A percentile compares a stretch with the other conserved stretches of the same genome.
Evolutionary conservation across 1,140 invertebrate species (phyloP).

Genomic region (Epicauta chinensis): DNA sequence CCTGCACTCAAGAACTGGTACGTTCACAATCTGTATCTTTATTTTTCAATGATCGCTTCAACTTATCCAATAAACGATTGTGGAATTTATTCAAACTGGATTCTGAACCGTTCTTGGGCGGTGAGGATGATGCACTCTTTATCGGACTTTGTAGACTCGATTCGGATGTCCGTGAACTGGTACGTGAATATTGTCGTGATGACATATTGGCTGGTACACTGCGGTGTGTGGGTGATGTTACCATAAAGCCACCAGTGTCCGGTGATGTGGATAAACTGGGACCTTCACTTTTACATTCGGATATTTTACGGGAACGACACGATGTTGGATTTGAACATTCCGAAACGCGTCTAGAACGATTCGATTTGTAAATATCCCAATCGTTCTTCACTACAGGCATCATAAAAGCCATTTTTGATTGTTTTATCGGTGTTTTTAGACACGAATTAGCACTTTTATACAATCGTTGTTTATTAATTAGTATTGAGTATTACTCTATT

Average conservation of each 20-base stretch:
- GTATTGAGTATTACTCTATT: constrained; percentile 1
- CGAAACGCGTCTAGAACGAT: constrained; percentile 63
- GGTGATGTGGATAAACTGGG: constrained; percentile 65
- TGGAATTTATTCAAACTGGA: constrained; percentile 77
- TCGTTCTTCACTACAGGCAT: constrained; percentile 90
- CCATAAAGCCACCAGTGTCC: constrained; percentile 57
- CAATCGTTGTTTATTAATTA: background rate
- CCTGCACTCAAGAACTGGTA: constrained; percentile 38
- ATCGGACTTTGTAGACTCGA: constrained; percentile 50
- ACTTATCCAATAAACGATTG: constrained; percentile 73
- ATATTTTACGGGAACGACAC: constrained; percentile 68
- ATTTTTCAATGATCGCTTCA: constrained; percentile 67
- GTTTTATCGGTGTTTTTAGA: constrained; percentile 1
- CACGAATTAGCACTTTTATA: background rate
- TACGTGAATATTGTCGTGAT: constrained; percentile 52
- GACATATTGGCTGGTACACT: constrained; percentile 54
- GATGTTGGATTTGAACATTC: constrained; percentile 60
- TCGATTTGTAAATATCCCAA: constrained; percentile 85
- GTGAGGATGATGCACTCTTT: constrained; percentile 50
- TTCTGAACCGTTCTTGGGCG: constrained; percentile 50
- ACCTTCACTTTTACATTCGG: constrained; percentile 74
- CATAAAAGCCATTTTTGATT: constrained; percentile 76
- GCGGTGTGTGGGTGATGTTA: constrained; percentile 54
- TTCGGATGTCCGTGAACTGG: constrained; percentile 53
- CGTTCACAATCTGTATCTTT: constrained; percentile 47